phyloP scores from a whole-genome alignment of 2,888 invertebrate species.

The Drosophila longiperda region DNA sequence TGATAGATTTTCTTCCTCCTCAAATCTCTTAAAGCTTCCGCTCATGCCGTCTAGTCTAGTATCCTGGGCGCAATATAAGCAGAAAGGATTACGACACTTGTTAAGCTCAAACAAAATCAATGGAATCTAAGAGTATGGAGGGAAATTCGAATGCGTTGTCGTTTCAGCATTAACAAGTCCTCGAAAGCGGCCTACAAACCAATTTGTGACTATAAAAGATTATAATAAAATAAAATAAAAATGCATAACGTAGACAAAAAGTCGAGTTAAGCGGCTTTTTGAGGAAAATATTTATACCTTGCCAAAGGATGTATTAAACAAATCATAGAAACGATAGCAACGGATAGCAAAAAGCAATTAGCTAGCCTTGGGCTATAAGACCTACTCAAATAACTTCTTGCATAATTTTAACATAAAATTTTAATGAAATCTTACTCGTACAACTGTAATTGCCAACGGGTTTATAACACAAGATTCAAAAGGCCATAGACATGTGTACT shows the following conservation, averaged over 20 bases:
- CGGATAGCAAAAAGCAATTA: constrained; percentile 40
- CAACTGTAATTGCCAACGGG: constrained; percentile 29
- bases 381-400: constrained; percentile 5
- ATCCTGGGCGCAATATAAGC: constrained; percentile 8
- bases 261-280: constrained; percentile 43
- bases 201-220: constrained; percentile 58
- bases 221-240: constrained; percentile 12
- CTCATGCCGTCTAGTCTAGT: not conserved
- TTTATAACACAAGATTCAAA: constrained; percentile 18
- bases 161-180: constrained; percentile 64
- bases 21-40: not conserved
- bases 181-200: constrained; percentile 66
- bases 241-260: constrained; percentile 21
- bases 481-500: constrained; percentile 44
- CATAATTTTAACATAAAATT: constrained; percentile 47
- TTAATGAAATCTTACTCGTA: constrained; percentile 37
- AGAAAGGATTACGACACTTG: constrained; percentile 57
- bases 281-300: constrained; percentile 12
- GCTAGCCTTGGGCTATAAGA: constrained; percentile 9
- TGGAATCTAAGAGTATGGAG: constrained; percentile 12
- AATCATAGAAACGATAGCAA: constrained; percentile 11
- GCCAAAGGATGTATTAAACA: constrained; percentile 5
- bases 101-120: constrained; percentile 21
- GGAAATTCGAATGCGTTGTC: constrained; percentile 43
- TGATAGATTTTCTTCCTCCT: constrained; percentile 33